Base-by-base conservation (phyloP, 2,888 invertebrate genomes). In the Leucoma salicis region DNA sequence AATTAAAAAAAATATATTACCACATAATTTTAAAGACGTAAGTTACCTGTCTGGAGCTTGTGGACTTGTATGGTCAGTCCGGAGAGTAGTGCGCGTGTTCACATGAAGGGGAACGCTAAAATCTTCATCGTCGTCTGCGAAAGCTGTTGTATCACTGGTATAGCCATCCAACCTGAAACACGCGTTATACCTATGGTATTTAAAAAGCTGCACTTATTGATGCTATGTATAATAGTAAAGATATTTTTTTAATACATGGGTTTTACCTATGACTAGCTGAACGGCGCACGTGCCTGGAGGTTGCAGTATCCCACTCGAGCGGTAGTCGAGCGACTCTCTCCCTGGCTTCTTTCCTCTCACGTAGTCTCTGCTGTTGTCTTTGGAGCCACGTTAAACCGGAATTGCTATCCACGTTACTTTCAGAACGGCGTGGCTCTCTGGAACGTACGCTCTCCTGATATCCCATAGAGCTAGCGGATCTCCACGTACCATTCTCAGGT, bases 331-430 rank as follows among this genome's bases (percentile, higher is more conserved):
- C 94, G 68, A 94, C 94, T 49, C 94, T 90, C 76, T 94, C 91
- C 70, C 94, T 91, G 46, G 94, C 93, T 73, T 95, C 95, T 63
- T 93, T 91, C 58, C 94, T 91, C 62, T 95, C 95, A 35, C 95
- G 92, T 32, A 96, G 90, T 74, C 95, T 95, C 74, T 95, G 92
- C 70, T 96, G 96, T 71, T 96, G 96, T 54, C 94, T 91, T 78
- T 95, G 95, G 49, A 96, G 90, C 96, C 96, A 96, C 40, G 95
- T 94, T 53, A 94, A 83, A 14, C 91, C 91, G n/a, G 89, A 83
- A 51, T 80, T 80, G 28, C 78, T 80, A 46, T 83, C 87, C 8
- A 71, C 66, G 27, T 72, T 73, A 37, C 83, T 81, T 55, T 86
- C 87, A 2, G 86, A 84, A n/a, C 86, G 72, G 6, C 86, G 70